Percentiles rank a stretch among this genome's conserved stretches.
Conservation (phyloP, 2,797 vertebrate genomes). For the Helarctos malayanus region DNA sequence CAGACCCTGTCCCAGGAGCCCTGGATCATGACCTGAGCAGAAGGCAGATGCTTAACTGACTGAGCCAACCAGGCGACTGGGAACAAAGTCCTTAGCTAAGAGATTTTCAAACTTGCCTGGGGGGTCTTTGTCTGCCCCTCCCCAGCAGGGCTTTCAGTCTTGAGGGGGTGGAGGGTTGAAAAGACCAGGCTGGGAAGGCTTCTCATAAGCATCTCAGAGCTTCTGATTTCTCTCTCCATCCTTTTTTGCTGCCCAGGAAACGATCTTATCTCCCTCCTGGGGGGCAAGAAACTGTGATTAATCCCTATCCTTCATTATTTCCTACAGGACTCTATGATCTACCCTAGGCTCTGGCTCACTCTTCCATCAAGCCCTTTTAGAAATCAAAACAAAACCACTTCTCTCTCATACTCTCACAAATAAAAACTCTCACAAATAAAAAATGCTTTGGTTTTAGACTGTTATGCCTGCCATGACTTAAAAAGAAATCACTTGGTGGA, state of each 20-base stretch:
- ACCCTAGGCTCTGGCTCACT: not conserved
- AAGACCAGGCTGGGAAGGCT: not conserved
- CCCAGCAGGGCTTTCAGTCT: not conserved
- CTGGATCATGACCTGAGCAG: too few species aligned
- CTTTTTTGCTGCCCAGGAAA: not conserved
- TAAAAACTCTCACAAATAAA: slow-evolving; percentile 49
- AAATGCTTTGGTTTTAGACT: slow-evolving; percentile 46
- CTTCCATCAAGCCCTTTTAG: not conserved
- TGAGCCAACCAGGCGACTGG: too few species aligned
- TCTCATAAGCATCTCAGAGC: not conserved
- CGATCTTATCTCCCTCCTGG: not conserved
- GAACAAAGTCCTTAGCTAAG: not conserved
- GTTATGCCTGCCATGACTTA: not conserved
- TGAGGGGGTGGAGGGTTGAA: too few species aligned
- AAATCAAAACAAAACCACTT: slow-evolving; percentile 45
- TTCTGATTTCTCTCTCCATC: not conserved
- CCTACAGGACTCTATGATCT: not conserved
- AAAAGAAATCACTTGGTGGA: not conserved
- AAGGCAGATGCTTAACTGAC: too few species aligned
- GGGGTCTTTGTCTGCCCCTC: not conserved
- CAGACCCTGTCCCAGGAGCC: too few species aligned
- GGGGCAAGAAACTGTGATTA: not conserved
- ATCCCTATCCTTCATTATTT: not conserved
- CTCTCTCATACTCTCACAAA: slow-evolving; percentile 1
- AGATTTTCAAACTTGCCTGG: not conserved